These are phyloP conservation scores for Taxidea taxus DNA, from an alignment of 2,113 vertebrate genomes.

Conservation along the genomic window DNA sequence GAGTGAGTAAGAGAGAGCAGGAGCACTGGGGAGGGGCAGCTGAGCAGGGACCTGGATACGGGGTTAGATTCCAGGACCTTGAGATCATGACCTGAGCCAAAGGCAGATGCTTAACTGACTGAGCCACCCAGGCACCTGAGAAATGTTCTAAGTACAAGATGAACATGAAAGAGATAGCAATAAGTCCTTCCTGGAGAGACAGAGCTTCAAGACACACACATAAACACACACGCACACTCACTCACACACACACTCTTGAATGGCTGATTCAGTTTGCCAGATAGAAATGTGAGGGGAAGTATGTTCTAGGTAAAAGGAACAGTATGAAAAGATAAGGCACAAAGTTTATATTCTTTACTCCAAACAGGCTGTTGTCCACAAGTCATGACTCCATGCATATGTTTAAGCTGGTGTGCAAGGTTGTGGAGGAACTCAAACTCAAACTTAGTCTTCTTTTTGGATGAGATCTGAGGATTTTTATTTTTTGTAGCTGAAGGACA, in stretches of 20 bases:
- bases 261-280: not conserved
- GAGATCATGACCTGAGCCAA: too few relatives aligned
- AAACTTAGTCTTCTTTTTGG: not conserved
- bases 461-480: not conserved
- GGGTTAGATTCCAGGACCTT: too few relatives aligned
- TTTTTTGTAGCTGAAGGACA: not conserved
- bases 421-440: not conserved
- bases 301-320: not conserved
- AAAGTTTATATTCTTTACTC: not conserved
- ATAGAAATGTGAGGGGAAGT: not conserved
- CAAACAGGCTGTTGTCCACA: not conserved
- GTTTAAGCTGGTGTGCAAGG: not conserved
- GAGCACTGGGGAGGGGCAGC: too few relatives aligned
- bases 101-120: too few relatives aligned
- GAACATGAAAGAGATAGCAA: not conserved
- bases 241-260: not conserved
- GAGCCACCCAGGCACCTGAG: too few relatives aligned
- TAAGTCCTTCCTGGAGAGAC: not conserved
- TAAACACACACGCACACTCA: not conserved
- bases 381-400: not conserved
- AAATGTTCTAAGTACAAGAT: not conserved
- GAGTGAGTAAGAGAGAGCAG: too few relatives aligned
- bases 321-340: not conserved
- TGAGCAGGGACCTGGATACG: too few relatives aligned
- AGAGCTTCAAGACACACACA: not conserved